Conservation (phyloP, 1,140 invertebrate genomes). For the Ceratina japonica region DNA sequence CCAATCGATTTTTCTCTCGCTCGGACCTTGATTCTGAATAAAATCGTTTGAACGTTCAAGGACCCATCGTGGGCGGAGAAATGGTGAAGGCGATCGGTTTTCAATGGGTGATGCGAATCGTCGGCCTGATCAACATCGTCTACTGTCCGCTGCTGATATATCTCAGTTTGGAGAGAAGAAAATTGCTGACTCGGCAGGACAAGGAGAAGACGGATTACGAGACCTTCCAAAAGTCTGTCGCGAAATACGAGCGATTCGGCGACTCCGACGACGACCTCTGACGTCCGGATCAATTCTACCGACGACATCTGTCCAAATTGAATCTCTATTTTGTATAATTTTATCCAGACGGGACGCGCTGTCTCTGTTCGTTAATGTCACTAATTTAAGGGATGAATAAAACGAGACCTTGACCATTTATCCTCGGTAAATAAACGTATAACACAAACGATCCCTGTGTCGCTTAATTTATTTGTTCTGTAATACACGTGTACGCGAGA, state of each 20-base stretch:
- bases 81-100: slow-evolving; percentile 86
- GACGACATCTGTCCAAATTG: not conserved
- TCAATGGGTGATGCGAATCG: slow-evolving; percentile 84
- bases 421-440: not conserved
- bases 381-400: not conserved
- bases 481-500: too few species aligned
- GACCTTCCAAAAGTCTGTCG: slow-evolving; percentile 58
- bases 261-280: slow-evolving; percentile 74
- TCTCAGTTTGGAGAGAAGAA: slow-evolving; percentile 62
- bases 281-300: not conserved
- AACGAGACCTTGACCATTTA: not conserved
- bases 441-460: too few species aligned
- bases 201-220: slow-evolving; percentile 66
- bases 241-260: slow-evolving; percentile 69
- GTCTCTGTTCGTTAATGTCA: not conserved
- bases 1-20: not conserved
- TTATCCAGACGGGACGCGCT: too few species aligned
- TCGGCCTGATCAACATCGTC: slow-evolving; percentile 85
- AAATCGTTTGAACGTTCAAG: slow-evolving; percentile 74
- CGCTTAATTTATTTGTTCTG: too few species aligned
- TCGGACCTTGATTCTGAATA: not conserved
- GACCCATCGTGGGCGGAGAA: slow-evolving; percentile 86
- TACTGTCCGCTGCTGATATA: slow-evolving; percentile 83
- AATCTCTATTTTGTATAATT: slow-evolving; percentile 17
- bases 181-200: slow-evolving; percentile 47